phyloP scores from a whole-genome alignment of 1,140 invertebrate genomes.

The Gonatopus flavifemur region DNA sequence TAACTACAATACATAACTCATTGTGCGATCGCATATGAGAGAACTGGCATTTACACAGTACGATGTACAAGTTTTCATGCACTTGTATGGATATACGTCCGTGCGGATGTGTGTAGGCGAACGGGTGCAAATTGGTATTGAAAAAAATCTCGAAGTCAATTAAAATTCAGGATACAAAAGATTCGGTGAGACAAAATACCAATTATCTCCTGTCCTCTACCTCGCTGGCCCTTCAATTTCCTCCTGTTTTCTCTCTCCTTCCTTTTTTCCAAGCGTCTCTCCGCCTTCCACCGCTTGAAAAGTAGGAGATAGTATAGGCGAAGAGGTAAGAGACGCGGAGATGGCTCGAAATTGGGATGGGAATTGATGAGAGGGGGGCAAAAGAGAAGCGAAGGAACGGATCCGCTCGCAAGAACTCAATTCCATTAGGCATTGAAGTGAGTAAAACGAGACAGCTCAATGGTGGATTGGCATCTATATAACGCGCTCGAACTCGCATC shows the following conservation, averaged over 20 bases:
- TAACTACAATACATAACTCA: too few relatives aligned
- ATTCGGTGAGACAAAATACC: constrained; percentile 52
- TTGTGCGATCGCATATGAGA: too few relatives aligned
- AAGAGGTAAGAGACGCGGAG: not conserved
- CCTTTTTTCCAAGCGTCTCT: too few relatives aligned
- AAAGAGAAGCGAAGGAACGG: constrained; percentile 9
- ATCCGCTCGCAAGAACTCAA: constrained; percentile 49
- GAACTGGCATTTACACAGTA: too few relatives aligned
- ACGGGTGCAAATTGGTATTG: constrained; percentile 38
- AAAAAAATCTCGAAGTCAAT: constrained; percentile 47
- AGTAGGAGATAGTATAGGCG: too few relatives aligned
- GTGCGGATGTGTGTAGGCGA: too few relatives aligned
- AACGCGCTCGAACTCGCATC: constrained; percentile 37
- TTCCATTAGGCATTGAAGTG: constrained; percentile 54
- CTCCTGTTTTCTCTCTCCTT: constrained; percentile 9
- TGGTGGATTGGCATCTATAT: constrained; percentile 45
- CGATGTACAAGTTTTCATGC: too few relatives aligned
- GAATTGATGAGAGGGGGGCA: constrained; percentile 15
- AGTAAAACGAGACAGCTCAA: constrained; percentile 47
- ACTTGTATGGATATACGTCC: too few relatives aligned
- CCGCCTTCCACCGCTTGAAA: too few relatives aligned
- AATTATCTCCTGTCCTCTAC: constrained; percentile 44
- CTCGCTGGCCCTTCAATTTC: constrained; percentile 28
- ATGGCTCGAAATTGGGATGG: not conserved
- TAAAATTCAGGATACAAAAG: constrained; percentile 47